phyloP scores from a whole-genome alignment of 2,113 vertebrate genomes.

The Hippocampus zosterae region DNA sequence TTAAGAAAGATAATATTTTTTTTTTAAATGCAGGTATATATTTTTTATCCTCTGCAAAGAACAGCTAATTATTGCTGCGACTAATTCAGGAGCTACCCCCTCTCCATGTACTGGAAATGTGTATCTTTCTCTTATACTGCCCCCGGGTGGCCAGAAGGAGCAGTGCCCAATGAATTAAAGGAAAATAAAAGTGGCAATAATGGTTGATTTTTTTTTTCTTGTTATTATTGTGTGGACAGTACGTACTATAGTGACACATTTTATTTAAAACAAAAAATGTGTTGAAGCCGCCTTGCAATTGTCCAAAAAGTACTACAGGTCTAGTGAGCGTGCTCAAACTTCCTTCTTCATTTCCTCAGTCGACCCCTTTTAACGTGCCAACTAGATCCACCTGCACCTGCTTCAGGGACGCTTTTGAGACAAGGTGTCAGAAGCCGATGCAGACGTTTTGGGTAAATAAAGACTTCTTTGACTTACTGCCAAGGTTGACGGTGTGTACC shows the following conservation, averaged over 20 bases:
- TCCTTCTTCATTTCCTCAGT: conserved; percentile 1
- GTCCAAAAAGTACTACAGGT: neutral
- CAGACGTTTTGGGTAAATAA: conserved; percentile 44
- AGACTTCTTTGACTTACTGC: conserved; percentile 37
- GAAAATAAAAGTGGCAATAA: neutral
- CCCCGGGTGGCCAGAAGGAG: neutral
- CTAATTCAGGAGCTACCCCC: neutral
- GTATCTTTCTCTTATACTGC: neutral
- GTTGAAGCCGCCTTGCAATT: neutral
- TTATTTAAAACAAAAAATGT: neutral
- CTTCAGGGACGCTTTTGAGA: conserved; percentile 40
- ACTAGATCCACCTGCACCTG: conserved; percentile 15
- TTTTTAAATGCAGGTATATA: too few relatives aligned
- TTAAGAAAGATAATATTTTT: too few relatives aligned
- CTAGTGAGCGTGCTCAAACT: neutral
- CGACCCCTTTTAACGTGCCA: conserved; percentile 18
- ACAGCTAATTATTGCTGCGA: neutral
- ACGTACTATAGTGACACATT: neutral
- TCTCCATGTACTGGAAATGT: neutral
- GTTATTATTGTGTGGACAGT: too few relatives aligned
- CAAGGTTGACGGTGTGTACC: conserved; percentile 31
- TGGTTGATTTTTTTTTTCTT: too few relatives aligned
- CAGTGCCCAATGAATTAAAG: neutral
- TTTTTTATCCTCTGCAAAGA: neutral
- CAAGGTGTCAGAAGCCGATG: conserved; percentile 32